Percentiles rank a stretch among this genome's conserved stretches.
These are phyloP conservation scores for Sipha maydis DNA, from an alignment of 2,888 invertebrate species.

Conservation along the genomic window DNA sequence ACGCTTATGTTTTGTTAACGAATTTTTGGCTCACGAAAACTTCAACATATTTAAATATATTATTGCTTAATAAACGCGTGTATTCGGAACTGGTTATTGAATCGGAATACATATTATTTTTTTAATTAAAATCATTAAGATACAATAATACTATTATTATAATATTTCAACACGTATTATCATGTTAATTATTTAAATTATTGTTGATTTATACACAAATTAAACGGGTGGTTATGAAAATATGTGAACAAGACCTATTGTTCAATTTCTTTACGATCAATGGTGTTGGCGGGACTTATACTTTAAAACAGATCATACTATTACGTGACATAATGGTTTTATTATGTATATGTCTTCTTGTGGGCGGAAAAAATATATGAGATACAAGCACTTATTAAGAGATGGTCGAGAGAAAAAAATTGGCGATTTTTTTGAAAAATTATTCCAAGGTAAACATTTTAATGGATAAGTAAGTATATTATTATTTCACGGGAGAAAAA, in stretches of 20 bases:
- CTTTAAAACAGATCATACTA: neutral
- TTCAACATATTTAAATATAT: slow-evolving; percentile 16
- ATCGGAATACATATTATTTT: neutral
- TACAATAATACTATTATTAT: neutral
- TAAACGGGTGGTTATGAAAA: no score
- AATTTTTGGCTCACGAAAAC: slow-evolving; percentile 19
- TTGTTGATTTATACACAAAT: no score
- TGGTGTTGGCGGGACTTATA: neutral
- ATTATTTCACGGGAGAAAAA: neutral
- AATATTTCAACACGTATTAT: neutral
- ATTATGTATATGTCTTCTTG: no score
- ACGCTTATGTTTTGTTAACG: slow-evolving; percentile 10
- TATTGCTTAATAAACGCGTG: slow-evolving; percentile 2
- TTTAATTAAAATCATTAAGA: slow-evolving; percentile 14
- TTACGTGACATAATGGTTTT: neutral
- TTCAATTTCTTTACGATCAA: no score
- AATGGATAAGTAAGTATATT: neutral
- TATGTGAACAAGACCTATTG: neutral
- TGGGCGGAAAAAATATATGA: neutral
- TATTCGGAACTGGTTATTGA: slow-evolving; percentile 11
- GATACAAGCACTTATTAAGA: neutral
- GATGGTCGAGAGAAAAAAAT: neutral
- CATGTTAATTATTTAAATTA: neutral
- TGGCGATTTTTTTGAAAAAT: neutral
- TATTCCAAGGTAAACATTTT: neutral